Evolutionary conservation across 2,888 invertebrate species (phyloP).

Genomic region (Athripsodes cinereus): DNA sequence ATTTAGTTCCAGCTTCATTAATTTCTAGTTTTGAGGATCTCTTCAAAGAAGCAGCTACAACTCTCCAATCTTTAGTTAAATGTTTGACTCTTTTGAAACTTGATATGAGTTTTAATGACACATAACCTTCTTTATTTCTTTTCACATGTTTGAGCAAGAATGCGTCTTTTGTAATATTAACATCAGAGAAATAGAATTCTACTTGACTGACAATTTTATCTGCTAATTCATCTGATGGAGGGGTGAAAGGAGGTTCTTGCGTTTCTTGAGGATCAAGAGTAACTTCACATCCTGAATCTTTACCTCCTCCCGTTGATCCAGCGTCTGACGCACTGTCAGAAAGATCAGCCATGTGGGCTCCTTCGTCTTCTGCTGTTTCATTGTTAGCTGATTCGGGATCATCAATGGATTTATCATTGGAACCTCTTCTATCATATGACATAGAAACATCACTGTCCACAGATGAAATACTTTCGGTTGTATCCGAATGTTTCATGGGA

Average conservation of each 20-base stretch:
- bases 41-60: conserved; percentile 80
- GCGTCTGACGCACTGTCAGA: conserved; percentile 62
- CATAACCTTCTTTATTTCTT: conserved; percentile 92
- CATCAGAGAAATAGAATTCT: conserved; percentile 94
- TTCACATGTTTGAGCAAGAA: conserved; percentile 92
- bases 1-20: conserved; percentile 85
- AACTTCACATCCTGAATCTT: conserved; percentile 64
- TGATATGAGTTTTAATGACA: conserved; percentile 88
- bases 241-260: conserved; percentile 57
- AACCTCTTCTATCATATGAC: conserved; percentile 44
- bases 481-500: conserved; percentile 49
- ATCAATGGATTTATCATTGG: conserved; percentile 27
- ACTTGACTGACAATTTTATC: conserved; percentile 80
- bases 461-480: conserved; percentile 55
- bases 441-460: conserved; percentile 56
- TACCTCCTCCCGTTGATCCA: conserved; percentile 55
- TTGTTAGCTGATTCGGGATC: conserved; percentile 28
- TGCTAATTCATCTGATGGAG: conserved; percentile 71
- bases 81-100: conserved; percentile 94
- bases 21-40: conserved; percentile 77
- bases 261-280: conserved; percentile 50
- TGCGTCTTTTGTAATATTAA: conserved; percentile 91
- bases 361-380: conserved; percentile 48
- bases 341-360: conserved; percentile 54
- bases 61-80: conserved; percentile 89